phyloP scores from a whole-genome alignment of 1,140 invertebrate genomes.

The Meloidogyne floridensis region DNA sequence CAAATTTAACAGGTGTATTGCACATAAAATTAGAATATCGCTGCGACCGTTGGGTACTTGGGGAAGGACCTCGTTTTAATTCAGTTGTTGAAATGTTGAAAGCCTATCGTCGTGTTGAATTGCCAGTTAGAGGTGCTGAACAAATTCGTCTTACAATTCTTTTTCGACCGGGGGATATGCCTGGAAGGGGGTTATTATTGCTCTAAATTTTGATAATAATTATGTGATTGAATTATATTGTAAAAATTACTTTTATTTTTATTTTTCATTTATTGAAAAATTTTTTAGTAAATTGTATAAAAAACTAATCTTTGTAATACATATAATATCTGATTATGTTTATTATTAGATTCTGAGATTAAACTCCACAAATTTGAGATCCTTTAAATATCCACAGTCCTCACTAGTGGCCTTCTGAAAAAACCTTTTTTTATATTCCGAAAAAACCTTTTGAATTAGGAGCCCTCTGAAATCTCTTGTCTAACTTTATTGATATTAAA shows the following conservation, averaged over 20 bases:
- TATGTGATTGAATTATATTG: not conserved
- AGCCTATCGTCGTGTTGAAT: conserved; percentile 27
- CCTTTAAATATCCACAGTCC: too few species aligned
- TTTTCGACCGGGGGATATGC: conserved; percentile 24
- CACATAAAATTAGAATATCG: conserved; percentile 41
- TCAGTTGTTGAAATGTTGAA: conserved; percentile 26
- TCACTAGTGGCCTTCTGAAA: too few species aligned
- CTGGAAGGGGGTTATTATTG: conserved; percentile 11
- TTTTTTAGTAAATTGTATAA: too few species aligned
- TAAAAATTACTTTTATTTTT: not conserved
- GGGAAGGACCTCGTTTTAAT: conserved; percentile 38
- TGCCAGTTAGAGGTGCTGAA: conserved; percentile 38
- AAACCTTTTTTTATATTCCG: too few species aligned
- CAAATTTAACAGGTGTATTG: conserved; percentile 25
- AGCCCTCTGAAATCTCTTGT: too few species aligned
- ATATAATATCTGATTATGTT: too few species aligned
- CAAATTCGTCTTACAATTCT: conserved; percentile 30
- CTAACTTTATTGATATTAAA: too few species aligned
- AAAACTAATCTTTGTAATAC: too few species aligned
- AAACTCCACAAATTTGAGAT: too few species aligned
- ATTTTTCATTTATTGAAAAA: not conserved
- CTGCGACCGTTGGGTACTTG: conserved; percentile 30
- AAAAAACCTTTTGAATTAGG: too few species aligned
- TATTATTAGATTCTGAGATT: too few species aligned
- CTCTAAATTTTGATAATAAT: not conserved